Evolutionary conservation across 1,140 invertebrate species (phyloP).

Genomic region (Archegozetes longisetosus): DNA sequence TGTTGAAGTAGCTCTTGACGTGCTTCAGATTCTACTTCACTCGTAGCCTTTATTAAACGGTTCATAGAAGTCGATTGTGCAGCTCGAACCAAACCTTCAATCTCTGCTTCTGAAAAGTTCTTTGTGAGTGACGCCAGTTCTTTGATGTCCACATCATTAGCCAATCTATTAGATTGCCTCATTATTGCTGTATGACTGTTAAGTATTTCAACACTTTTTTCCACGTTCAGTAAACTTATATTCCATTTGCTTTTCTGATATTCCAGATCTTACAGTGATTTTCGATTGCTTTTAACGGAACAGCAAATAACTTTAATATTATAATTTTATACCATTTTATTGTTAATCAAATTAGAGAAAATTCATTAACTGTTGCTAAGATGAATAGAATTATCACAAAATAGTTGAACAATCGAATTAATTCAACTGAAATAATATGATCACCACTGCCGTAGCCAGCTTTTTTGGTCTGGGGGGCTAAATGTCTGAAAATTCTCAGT

Average conservation of each 20-base stretch:
- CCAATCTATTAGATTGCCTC: constrained; percentile 77
- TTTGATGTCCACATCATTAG: constrained; percentile 63
- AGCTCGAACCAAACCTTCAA: constrained; percentile 94
- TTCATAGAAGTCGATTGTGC: constrained; percentile 99
- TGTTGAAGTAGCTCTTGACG: constrained; percentile 94
- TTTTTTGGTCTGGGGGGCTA: too few relatives aligned
- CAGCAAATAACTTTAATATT: too few relatives aligned
- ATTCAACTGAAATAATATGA: too few relatives aligned
- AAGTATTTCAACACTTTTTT: constrained; percentile 73
- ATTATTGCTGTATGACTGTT: constrained; percentile 90
- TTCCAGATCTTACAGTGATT: constrained; percentile 89
- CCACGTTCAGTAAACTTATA: constrained; percentile 84
- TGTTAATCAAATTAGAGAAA: too few relatives aligned
- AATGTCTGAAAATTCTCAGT: too few relatives aligned
- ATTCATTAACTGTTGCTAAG: too few relatives aligned
- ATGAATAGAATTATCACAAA: too few relatives aligned
- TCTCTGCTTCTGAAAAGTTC: constrained; percentile 97
- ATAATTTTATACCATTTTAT: too few relatives aligned
- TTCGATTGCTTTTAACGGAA: too few relatives aligned
- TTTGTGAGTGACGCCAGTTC: constrained; percentile 80
- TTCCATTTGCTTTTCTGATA: constrained; percentile 97
- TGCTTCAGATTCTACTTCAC: constrained; percentile 88
- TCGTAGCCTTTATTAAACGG: constrained; percentile 83
- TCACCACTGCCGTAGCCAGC: too few relatives aligned
- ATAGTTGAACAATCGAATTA: too few relatives aligned